Percentiles rank a stretch among this genome's conserved stretches.
Evolutionary conservation across 2,888 invertebrate species (phyloP).

Genomic region (Slavum lentiscoides): DNA sequence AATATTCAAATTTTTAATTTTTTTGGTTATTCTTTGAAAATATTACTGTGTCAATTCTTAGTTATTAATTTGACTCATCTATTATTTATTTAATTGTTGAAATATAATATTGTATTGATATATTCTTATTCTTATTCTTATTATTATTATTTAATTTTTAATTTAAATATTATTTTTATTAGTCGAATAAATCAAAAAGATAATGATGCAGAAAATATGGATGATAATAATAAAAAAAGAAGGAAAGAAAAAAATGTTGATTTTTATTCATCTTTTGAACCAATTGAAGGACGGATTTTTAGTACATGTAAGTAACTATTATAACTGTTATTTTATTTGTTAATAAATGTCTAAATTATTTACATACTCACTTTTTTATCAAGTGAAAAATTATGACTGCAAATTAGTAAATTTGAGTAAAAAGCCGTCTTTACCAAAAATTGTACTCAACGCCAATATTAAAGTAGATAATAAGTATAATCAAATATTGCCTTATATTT

Average conservation of each 20-base stretch:
- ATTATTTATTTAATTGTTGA: too few relatives aligned
- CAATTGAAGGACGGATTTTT: background rate
- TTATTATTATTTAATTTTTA: background rate
- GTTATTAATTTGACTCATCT: too few relatives aligned
- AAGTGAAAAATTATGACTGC: constrained; percentile 29
- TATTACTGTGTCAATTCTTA: too few relatives aligned
- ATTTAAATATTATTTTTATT: constrained; percentile 17
- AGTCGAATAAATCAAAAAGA: constrained; percentile 24
- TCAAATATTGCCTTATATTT: constrained; percentile 33
- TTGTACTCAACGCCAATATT: constrained; percentile 40
- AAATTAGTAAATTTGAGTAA: constrained; percentile 22
- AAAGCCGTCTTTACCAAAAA: background rate
- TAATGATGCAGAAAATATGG: constrained; percentile 16
- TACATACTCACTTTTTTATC: background rate
- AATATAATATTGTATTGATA: too few relatives aligned
- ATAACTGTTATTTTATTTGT: background rate
- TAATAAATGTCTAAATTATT: background rate
- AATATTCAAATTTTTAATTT: too few relatives aligned
- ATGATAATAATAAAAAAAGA: constrained; percentile 11
- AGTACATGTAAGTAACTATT: constrained; percentile 12
- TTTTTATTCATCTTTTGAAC: constrained; percentile 31
- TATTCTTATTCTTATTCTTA: too few relatives aligned
- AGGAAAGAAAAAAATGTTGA: constrained; percentile 14
- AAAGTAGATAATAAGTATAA: constrained; percentile 35
- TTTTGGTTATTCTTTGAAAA: too few relatives aligned